Evolutionary conservation across 2,888 invertebrate species (phyloP).

Genomic region (Fabriciana adippe): DNA sequence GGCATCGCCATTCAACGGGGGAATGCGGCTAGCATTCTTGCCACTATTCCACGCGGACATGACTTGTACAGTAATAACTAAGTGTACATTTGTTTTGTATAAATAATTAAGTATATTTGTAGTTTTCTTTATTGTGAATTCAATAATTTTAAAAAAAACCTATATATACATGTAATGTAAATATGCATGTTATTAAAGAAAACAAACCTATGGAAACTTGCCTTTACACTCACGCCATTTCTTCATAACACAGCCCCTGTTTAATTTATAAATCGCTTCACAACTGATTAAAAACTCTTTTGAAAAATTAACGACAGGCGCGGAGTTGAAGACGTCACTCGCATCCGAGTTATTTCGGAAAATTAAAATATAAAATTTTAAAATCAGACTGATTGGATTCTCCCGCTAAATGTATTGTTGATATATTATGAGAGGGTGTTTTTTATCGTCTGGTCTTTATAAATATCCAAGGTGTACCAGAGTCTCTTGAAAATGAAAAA

Average conservation of each 20-base stretch:
- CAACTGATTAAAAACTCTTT: conserved; percentile 81
- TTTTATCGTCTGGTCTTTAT: neutral
- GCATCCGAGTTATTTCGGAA: conserved; percentile 41
- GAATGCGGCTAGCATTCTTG: too few relatives aligned
- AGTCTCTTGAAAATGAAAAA: too few relatives aligned
- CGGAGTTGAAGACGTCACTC: conserved; percentile 40
- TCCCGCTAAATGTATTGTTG: conserved; percentile 17
- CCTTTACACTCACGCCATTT: conserved; percentile 64
- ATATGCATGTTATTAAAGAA: neutral
- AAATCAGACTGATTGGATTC: conserved; percentile 26
- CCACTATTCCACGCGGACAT: too few relatives aligned
- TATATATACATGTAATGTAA: too few relatives aligned
- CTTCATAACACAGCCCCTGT: conserved; percentile 79
- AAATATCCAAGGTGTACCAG: neutral
- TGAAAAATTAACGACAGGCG: conserved; percentile 70
- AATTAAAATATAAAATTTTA: conserved; percentile 44
- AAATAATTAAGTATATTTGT: too few relatives aligned
- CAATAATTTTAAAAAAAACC: too few relatives aligned
- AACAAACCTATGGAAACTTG: conserved; percentile 53
- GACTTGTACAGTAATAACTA: too few relatives aligned
- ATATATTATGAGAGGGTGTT: neutral
- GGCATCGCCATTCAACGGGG: too few relatives aligned
- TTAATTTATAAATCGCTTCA: conserved; percentile 82
- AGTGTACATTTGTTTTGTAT: too few relatives aligned
- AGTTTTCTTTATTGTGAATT: too few relatives aligned